Percentiles rank a stretch among this genome's conserved stretches.
Conservation (phyloP, 1,140 invertebrate genomes). For the Drosophila kurseongensis region DNA sequence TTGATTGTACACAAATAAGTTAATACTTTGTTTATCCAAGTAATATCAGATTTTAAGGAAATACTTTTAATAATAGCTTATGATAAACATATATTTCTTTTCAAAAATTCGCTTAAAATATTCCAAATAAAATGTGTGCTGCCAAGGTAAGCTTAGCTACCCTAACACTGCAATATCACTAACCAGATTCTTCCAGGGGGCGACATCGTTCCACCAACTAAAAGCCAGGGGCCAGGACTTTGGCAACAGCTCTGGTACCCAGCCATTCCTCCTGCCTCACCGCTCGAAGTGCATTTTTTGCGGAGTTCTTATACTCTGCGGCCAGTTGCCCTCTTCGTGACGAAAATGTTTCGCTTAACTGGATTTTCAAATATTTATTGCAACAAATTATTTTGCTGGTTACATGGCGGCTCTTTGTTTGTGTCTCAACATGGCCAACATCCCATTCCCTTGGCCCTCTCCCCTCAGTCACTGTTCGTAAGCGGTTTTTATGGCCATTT, state of each 20-base stretch:
- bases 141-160: neutral
- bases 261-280: neutral
- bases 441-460: neutral
- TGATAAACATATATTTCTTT: too few species aligned
- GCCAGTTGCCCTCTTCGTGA: conserved; percentile 69
- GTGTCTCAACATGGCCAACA: conserved; percentile 39
- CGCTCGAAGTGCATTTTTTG: conserved; percentile 45
- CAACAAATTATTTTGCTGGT: conserved; percentile 80
- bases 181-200: conserved; percentile 15
- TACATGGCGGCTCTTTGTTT: conserved; percentile 55
- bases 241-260: conserved; percentile 5
- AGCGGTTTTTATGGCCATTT: conserved; percentile 77
- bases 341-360: conserved; percentile 81
- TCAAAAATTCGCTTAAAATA: too few species aligned
- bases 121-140: too few species aligned
- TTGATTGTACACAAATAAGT: too few species aligned
- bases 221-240: conserved; percentile 23
- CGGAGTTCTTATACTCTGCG: conserved; percentile 42
- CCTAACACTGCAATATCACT: neutral
- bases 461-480: conserved; percentile 17
- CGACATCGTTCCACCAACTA: neutral
- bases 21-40: too few species aligned
- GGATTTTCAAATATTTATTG: conserved; percentile 83
- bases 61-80: too few species aligned
- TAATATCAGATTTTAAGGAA: too few species aligned